Base-by-base conservation (phyloP, 2,888 invertebrate species). In the Rhogogaster chlorosoma region DNA sequence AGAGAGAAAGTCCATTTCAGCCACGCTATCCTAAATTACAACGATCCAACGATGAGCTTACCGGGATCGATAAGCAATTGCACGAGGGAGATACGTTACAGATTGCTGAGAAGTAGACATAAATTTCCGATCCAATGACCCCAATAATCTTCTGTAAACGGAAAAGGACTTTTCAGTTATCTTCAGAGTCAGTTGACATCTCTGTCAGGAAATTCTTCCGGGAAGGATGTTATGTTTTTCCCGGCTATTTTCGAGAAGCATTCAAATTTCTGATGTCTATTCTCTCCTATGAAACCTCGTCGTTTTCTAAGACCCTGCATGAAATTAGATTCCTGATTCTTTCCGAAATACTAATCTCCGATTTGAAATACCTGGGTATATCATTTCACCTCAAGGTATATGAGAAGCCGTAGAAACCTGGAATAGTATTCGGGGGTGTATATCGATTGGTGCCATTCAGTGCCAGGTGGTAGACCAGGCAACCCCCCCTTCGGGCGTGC, bases 371-470 rank as follows among this genome's bases (percentile, higher is more conserved):
- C 53, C 15, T 36, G 61, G 57, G 61, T 36, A 42, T 78, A 32
- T 36, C 38, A 38, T 36, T 36, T 80, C 26, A 80, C 64, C 61
- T 61, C 26, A n/a, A 49, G 38, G 80, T n/a, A 57, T 15, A 42
- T 36, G 64, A 29, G 80, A 61, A 67, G 83, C 49, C 70, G 83
- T 83, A 83, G 10, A 67, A 83, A 64, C 83, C 29, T 42, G 64
- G 42, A 29, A 22, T 83, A 83, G 83, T 83, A 83, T 83, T 83
- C 83, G 83, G 82, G 80, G 67, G 83, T 85, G 89, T 90, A 89
- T 91, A 93, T 93, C 90, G 93, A 93, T 93, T 93, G 90, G 93
- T 93, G 90, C 93, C 93, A 90, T 92, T 90, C 91, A 89, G 93
- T 93, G 88, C 93, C 92, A 92, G 93, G 92, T 89, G 88, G 88